Conservation (phyloP, 2,797 vertebrate genomes). For the Catostomus latipinnis region DNA sequence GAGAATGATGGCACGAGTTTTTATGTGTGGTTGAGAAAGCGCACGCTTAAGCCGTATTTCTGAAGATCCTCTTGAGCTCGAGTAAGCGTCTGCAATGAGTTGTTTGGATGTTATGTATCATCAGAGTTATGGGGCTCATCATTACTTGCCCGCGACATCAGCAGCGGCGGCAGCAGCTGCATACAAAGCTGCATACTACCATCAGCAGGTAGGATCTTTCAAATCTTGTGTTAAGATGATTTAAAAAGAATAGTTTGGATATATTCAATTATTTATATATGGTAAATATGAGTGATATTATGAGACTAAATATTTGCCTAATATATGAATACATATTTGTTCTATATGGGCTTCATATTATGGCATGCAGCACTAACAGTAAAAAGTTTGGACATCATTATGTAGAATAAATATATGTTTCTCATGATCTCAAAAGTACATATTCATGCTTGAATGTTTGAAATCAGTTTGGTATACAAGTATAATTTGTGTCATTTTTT, state of each 20-base stretch:
- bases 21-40: conserved; percentile 70
- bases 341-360: too few relatives aligned
- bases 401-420: too few relatives aligned
- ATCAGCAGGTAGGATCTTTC: conserved; percentile 85
- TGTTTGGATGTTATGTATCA: conserved; percentile 97
- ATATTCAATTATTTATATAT: too few relatives aligned
- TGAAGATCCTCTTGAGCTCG: conserved; percentile 45
- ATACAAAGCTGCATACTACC: conserved; percentile 83
- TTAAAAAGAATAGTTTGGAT: neutral
- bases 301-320: neutral
- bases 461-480: too few relatives aligned
- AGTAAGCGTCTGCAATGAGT: conserved; percentile 86
- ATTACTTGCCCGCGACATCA: conserved; percentile 75
- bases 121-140: conserved; percentile 90
- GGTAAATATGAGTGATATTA: too few relatives aligned
- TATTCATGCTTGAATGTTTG: too few relatives aligned
- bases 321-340: neutral
- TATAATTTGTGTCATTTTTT: too few relatives aligned
- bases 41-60: conserved; percentile 25
- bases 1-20: conserved; percentile 61
- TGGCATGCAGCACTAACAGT: too few relatives aligned
- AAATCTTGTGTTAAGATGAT: neutral
- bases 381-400: too few relatives aligned
- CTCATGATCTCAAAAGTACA: too few relatives aligned
- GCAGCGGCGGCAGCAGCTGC: conserved; percentile 72